Percentiles rank a stretch among this genome's conserved stretches.
Evolutionary conservation across 1,140 invertebrate species (phyloP).

Genomic region (Pseudomyrmex concolor): DNA sequence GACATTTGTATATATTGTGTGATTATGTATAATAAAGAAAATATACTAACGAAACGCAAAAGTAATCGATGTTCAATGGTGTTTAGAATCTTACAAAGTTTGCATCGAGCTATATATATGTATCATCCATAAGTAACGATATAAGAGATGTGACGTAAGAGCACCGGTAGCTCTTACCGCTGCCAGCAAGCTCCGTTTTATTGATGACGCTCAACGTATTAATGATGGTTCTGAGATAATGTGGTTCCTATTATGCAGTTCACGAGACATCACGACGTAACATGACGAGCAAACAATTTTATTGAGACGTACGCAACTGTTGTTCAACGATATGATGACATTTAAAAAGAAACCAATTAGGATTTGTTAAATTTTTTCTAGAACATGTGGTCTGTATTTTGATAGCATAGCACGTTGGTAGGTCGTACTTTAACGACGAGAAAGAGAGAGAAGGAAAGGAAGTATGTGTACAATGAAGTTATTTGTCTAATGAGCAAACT

Average conservation of each 20-base stretch:
- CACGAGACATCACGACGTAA: neutral
- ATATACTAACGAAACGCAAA: constrained; percentile 2
- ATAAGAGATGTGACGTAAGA: neutral
- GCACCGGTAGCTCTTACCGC: neutral
- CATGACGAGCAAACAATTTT: neutral
- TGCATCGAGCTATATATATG: too few species aligned
- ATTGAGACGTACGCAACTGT: neutral
- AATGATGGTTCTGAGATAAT: constrained; percentile 12
- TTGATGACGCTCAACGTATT: constrained; percentile 19
- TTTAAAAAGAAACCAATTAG: neutral
- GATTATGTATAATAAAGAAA: constrained; percentile 36
- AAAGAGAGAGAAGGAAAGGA: too few species aligned
- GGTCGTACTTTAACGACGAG: too few species aligned
- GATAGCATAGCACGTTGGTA: too few species aligned
- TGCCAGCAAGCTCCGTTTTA: neutral
- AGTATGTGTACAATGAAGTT: too few species aligned
- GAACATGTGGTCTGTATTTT: too few species aligned
- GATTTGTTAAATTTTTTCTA: too few species aligned
- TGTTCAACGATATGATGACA: neutral
- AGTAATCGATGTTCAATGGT: neutral
- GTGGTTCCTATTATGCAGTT: constrained; percentile 7
- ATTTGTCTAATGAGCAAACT: too few species aligned
- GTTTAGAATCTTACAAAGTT: constrained; percentile 18
- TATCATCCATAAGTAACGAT: neutral
- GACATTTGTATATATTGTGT: neutral